These are phyloP conservation scores for Dendrolimus kikuchii DNA, from an alignment of 1,140 invertebrate species.

Conservation along the genomic window DNA sequence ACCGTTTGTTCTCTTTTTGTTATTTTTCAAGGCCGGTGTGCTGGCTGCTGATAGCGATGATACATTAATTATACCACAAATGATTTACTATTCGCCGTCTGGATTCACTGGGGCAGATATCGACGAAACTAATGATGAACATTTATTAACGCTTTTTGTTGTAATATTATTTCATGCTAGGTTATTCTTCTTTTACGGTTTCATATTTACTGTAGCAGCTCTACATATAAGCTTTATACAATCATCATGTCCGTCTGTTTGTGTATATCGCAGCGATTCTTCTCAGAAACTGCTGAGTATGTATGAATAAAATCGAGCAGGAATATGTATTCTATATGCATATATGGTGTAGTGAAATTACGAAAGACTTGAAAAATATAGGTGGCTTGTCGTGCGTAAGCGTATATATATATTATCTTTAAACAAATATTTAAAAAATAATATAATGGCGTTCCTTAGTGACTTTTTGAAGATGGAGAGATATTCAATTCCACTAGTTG, in stretches of 20 bases:
- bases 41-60: slow-evolving; percentile 1
- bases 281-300: not conserved
- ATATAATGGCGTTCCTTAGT: too few relatives aligned
- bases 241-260: too few relatives aligned
- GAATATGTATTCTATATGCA: not conserved
- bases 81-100: slow-evolving; percentile 13
- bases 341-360: not conserved
- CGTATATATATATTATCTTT: too few relatives aligned
- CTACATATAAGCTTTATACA: too few relatives aligned
- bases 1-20: not conserved
- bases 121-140: slow-evolving; percentile 14
- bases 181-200: too few relatives aligned
- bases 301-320: not conserved
- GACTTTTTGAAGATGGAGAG: too few relatives aligned
- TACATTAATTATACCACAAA: slow-evolving; percentile 14
- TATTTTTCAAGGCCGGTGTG: not conserved
- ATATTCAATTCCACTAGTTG: too few relatives aligned
- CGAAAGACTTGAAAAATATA: not conserved
- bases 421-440: too few relatives aligned
- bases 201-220: too few relatives aligned
- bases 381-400: too few relatives aligned
- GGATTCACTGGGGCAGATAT: slow-evolving; percentile 9
- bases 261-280: too few relatives aligned
- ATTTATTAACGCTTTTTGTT: slow-evolving; percentile 7
- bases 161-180: slow-evolving; percentile 3